A percentile compares a stretch with the other conserved stretches of the same genome.
These are phyloP conservation scores for Melieria crassipennis DNA, from an alignment of 2,888 invertebrate species.

Conservation along the genomic window DNA sequence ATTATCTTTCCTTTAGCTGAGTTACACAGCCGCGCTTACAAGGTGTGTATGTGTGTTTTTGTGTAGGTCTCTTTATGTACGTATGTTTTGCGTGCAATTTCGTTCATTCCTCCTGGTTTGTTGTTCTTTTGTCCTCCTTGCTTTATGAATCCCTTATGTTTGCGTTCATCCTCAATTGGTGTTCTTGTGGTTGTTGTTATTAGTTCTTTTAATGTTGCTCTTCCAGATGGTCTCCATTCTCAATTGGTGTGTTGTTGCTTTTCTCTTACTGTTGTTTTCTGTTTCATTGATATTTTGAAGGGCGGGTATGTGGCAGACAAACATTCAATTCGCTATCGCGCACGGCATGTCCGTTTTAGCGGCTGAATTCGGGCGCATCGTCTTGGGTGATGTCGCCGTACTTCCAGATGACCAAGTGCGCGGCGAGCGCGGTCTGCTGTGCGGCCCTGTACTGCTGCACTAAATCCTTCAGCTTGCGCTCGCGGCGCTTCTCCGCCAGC, in stretches of 20 bases:
- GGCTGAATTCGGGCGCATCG: conserved; percentile 65
- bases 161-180: too few species aligned
- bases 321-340: conserved; percentile 54
- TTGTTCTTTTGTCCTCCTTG: too few species aligned
- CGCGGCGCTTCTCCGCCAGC: conserved; percentile 81
- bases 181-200: conserved; percentile 25
- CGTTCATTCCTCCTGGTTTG: too few species aligned
- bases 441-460: conserved; percentile 85
- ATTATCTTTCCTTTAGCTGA: conserved; percentile 12
- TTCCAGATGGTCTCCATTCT: too few species aligned
- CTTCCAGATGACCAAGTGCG: conserved; percentile 92
- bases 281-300: conserved; percentile 46
- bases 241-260: conserved; percentile 20
- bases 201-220: not conserved
- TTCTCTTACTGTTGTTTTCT: conserved; percentile 22
- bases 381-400: conserved; percentile 90
- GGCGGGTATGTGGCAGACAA: conserved; percentile 66
- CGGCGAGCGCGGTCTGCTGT: conserved; percentile 85
- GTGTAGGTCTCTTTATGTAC: conserved; percentile 15
- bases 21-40: not conserved
- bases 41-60: not conserved
- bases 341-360: conserved; percentile 54
- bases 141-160: too few species aligned
- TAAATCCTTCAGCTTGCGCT: conserved; percentile 81
- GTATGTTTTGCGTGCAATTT: conserved; percentile 15